These are phyloP conservation scores for Salvelinus fontinalis DNA, from an alignment of 2,113 vertebrate genomes.

Conservation along the genomic window DNA sequence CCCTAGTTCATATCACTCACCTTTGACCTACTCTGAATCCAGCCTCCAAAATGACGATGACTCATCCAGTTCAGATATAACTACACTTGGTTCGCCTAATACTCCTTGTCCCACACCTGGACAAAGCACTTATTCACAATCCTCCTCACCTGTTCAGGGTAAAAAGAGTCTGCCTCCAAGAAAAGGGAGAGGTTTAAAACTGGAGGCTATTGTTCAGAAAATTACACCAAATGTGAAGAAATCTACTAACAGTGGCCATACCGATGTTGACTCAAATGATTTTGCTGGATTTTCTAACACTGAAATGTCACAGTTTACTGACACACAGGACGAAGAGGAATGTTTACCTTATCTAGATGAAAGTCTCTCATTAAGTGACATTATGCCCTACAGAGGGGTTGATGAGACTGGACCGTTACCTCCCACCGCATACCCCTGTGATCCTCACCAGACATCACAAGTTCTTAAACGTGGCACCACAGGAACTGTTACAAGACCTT, in stretches of 20 bases:
- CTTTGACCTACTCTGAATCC: conserved; percentile 59
- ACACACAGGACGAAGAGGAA: conserved; percentile 69
- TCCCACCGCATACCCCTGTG: conserved; percentile 64
- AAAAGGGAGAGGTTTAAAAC: conserved; percentile 92
- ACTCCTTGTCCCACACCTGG: conserved; percentile 29
- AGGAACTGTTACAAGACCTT: conserved; percentile 4
- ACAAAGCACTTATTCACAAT: conserved; percentile 58
- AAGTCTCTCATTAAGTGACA: conserved; percentile 71
- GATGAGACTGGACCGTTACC: conserved; percentile 70
- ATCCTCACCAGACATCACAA: conserved; percentile 65
- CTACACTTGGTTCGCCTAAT: conserved; percentile 61
- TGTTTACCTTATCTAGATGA: conserved; percentile 66
- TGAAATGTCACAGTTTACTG: conserved; percentile 60
- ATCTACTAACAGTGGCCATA: conserved; percentile 60
- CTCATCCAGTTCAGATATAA: conserved; percentile 65
- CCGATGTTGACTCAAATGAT: conserved; percentile 72
- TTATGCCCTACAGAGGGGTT: conserved; percentile 75
- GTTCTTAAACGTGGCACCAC: conserved; percentile 49
- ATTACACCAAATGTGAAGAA: conserved; percentile 93
- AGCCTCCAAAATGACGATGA: conserved; percentile 79
- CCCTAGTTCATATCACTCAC: conserved; percentile 66
- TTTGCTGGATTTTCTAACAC: conserved; percentile 63
- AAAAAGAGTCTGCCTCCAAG: conserved; percentile 87
- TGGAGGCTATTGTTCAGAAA: conserved; percentile 98
- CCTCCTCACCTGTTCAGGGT: conserved; percentile 66